Conservation (phyloP, 2,888 invertebrate genomes). For the Carterocephalus palaemon region DNA sequence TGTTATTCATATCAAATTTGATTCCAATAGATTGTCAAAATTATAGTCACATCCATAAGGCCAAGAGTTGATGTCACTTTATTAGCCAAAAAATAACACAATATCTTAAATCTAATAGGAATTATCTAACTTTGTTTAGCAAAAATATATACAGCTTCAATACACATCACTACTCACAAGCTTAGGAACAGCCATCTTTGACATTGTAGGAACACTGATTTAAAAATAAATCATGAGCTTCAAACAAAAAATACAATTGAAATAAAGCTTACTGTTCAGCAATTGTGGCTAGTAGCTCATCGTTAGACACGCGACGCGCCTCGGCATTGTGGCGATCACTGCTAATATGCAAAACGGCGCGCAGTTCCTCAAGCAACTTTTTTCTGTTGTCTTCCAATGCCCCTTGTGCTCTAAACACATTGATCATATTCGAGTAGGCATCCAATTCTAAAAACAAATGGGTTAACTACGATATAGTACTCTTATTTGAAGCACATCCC, state of each 20-base stretch:
- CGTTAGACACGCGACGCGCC: constrained; percentile 93
- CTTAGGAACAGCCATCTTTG: constrained; percentile 64
- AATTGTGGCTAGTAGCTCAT: constrained; percentile 92
- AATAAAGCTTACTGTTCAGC: constrained; percentile 88
- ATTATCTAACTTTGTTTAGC: constrained; percentile 10
- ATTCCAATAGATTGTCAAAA: constrained; percentile 31
- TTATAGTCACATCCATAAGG: constrained; percentile 40
- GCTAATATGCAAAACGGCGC: constrained; percentile 90
- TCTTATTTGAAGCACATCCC: constrained; percentile 32
- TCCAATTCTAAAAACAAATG: constrained; percentile 87
- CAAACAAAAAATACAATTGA: constrained; percentile 38
- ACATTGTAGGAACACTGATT: constrained; percentile 52
- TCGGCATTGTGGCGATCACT: constrained; percentile 95
- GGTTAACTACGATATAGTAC: constrained; percentile 37
- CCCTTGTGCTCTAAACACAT: constrained; percentile 95
- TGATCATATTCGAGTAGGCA: constrained; percentile 93
- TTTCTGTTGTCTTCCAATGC: constrained; percentile 90
- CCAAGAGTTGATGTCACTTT: constrained; percentile 33
- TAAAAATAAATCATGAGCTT: constrained; percentile 63
- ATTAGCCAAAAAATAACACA: constrained; percentile 17
- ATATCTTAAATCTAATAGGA: constrained; percentile 37
- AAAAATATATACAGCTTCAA: constrained; percentile 15
- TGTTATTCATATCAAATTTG: constrained; percentile 11
- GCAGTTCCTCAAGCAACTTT: constrained; percentile 89
- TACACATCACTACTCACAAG: constrained; percentile 12